A percentile compares a stretch with the other conserved stretches of the same genome.
Conservation (phyloP, 2,113 vertebrate species). For the Pseudorectes ferrugineus region DNA sequence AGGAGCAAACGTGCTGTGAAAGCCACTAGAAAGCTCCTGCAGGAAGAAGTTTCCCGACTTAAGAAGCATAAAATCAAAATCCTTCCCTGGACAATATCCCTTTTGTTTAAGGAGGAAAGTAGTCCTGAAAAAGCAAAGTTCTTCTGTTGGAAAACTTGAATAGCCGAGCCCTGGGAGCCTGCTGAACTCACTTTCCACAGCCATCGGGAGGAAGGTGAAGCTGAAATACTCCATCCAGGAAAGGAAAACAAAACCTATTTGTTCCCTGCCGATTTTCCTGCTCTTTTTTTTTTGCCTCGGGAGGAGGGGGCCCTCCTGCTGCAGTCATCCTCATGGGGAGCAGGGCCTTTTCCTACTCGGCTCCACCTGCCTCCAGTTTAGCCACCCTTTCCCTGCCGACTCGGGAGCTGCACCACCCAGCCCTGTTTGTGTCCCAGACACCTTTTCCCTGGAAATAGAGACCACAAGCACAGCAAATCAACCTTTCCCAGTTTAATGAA, state of each 20-base stretch:
- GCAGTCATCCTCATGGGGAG: background rate
- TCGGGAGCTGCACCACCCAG: background rate
- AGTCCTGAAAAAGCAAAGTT: background rate
- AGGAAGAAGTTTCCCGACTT: background rate
- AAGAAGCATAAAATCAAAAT: constrained; percentile 29
- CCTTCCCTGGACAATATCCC: background rate
- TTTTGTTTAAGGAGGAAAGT: constrained; percentile 1
- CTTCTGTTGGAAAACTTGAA: constrained; percentile 7
- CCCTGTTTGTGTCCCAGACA: background rate
- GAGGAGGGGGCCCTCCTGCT: background rate
- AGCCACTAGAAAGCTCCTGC: background rate
- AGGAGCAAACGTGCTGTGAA: background rate
- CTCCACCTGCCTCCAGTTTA: background rate
- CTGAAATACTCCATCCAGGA: constrained; percentile 2
- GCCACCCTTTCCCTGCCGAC: background rate
- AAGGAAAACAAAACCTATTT: background rate
- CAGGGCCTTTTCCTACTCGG: background rate
- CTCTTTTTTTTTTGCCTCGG: background rate
- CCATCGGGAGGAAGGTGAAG: background rate
- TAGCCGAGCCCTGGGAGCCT: background rate
- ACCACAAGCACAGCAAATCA: rapidly evolving
- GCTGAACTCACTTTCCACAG: background rate
- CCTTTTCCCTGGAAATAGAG: background rate
- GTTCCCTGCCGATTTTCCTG: background rate
- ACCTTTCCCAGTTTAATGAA: background rate